A percentile compares a stretch with the other conserved stretches of the same genome.
Evolutionary conservation across 2,888 invertebrate genomes (phyloP).

Genomic region (Orchesellides sinensis): DNA sequence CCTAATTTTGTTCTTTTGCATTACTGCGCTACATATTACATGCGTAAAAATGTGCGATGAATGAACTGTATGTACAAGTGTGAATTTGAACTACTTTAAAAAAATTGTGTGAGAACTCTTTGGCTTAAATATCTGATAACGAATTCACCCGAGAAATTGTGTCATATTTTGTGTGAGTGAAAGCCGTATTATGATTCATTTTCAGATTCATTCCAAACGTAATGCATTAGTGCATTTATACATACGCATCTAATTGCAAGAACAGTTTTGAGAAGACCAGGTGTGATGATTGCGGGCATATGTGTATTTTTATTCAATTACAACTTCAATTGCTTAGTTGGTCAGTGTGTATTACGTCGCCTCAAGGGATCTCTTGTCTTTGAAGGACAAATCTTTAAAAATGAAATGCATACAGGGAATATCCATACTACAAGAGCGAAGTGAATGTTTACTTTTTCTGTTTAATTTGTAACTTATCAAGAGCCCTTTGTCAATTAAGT

Average conservation of each 20-base stretch:
- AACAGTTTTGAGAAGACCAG: neutral
- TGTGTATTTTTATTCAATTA: neutral
- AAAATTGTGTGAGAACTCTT: constrained; percentile 14
- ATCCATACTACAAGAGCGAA: neutral
- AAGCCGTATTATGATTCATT: constrained; percentile 30
- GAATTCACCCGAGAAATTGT: constrained; percentile 56
- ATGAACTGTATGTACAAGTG: constrained; percentile 13
- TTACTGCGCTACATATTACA: neutral
- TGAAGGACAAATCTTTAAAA: constrained; percentile 27
- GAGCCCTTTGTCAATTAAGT: constrained; percentile 52
- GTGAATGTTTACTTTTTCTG: constrained; percentile 23
- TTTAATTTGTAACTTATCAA: constrained; percentile 41
- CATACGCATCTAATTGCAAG: neutral
- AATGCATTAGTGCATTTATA: too few relatives aligned
- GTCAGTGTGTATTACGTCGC: constrained; percentile 19
- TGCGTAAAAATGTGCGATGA: constrained; percentile 6
- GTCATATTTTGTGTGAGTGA: constrained; percentile 42
- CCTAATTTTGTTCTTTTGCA: neutral
- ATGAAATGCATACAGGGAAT: neutral
- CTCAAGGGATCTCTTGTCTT: constrained; percentile 20
- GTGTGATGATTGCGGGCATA: neutral
- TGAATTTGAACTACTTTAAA: constrained; percentile 43
- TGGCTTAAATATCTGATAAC: constrained; percentile 14
- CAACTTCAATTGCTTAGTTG: constrained; percentile 7
- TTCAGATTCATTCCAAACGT: constrained; percentile 33